Conservation (phyloP, 2,888 invertebrate genomes). For the Sericinus montela region DNA sequence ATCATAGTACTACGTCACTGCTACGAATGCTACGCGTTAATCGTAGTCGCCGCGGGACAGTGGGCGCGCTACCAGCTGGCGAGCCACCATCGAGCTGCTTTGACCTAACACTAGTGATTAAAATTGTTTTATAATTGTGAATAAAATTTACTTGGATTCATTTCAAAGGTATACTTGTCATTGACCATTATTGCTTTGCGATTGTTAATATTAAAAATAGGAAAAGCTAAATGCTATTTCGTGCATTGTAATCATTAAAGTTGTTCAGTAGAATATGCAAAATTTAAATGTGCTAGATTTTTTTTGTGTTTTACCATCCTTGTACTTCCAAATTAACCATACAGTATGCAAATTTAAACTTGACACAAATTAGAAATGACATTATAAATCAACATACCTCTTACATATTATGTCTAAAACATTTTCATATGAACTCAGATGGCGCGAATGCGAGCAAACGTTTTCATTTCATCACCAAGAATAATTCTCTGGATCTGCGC, state of each 20-base stretch:
- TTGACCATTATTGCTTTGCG: not conserved
- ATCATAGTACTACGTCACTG: conserved; percentile 28
- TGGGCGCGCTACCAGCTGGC: conserved; percentile 25
- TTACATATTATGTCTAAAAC: conserved; percentile 7
- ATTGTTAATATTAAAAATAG: no score
- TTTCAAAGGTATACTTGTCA: conserved; percentile 8
- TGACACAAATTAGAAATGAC: no score
- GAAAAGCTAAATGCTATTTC: no score
- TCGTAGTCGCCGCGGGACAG: conserved; percentile 24
- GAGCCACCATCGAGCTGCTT: conserved; percentile 11
- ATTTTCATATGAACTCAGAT: conserved; percentile 40
- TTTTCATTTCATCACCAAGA: conserved; percentile 33
- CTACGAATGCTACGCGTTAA: conserved; percentile 33
- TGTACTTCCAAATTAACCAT: no score
- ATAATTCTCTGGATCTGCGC: conserved; percentile 38
- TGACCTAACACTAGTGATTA: conserved; percentile 7
- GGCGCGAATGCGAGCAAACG: conserved; percentile 38
- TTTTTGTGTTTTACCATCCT: no score
- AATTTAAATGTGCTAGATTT: no score
- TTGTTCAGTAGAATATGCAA: no score
- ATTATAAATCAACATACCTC: not conserved
- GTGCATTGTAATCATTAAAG: no score
- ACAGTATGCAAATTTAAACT: no score
- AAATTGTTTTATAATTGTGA: no score
- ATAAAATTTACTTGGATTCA: conserved; percentile 8